phyloP scores from a whole-genome alignment of 2,888 invertebrate species.

The Leucophenga montana region DNA sequence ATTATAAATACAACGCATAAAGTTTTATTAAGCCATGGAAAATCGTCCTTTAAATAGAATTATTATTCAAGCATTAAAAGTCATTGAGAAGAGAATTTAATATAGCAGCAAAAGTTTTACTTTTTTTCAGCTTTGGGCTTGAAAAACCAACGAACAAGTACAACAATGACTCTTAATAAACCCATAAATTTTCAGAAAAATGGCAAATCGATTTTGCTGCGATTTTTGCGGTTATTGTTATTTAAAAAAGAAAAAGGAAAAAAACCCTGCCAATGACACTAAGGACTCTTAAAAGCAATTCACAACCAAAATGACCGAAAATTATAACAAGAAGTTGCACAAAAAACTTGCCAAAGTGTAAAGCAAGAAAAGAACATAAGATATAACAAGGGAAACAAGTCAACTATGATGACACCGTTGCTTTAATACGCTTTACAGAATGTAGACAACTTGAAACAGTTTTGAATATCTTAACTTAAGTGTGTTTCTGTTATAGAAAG shows the following conservation, averaged over 20 bases:
- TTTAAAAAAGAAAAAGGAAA: constrained; percentile 53
- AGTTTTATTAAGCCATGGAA: background rate
- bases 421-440: too few relatives aligned
- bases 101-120: background rate
- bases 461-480: too few relatives aligned
- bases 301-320: background rate
- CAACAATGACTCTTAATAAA: constrained; percentile 54
- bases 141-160: background rate
- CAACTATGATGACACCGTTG: too few relatives aligned
- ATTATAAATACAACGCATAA: background rate
- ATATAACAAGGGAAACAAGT: background rate
- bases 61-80: background rate
- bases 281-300: background rate
- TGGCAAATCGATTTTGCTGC: constrained; percentile 58
- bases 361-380: constrained; percentile 11
- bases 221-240: constrained; percentile 54
- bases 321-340: background rate
- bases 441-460: too few relatives aligned
- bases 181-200: constrained; percentile 63
- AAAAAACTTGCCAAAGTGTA: constrained; percentile 4
- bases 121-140: background rate
- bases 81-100: background rate
- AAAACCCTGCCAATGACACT: constrained; percentile 7
- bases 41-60: constrained; percentile 2
- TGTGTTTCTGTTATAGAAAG: too few relatives aligned